A percentile compares a stretch with the other conserved stretches of the same genome.
Evolutionary conservation across 1,140 invertebrate species (phyloP).

Genomic region (Araneus ventricosus): DNA sequence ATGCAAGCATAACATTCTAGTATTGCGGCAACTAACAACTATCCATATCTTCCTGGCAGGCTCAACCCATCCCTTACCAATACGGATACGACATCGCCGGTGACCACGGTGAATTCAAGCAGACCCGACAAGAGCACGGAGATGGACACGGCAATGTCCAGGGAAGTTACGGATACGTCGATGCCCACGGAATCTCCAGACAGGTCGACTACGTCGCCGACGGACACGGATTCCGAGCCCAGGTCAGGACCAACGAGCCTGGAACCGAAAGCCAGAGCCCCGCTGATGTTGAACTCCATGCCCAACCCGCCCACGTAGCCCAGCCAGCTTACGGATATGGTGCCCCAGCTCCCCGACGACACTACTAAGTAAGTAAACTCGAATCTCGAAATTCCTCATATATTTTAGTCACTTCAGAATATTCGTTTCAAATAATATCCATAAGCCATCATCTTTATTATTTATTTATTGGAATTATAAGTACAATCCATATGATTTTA

Average conservation of each 20-base stretch:
- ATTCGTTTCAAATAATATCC: too few relatives aligned
- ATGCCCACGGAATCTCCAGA: constrained; percentile 74
- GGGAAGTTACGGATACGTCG: constrained; percentile 72
- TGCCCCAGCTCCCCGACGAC: constrained; percentile 1
- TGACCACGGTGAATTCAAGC: constrained; percentile 67
- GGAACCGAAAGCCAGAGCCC: constrained; percentile 75
- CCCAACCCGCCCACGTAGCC: constrained; percentile 45
- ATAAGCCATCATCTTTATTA: too few relatives aligned
- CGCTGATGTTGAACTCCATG: constrained; percentile 68
- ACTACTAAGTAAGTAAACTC: constrained; percentile 13
- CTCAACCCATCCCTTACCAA: constrained; percentile 74
- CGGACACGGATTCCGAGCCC: constrained; percentile 74
- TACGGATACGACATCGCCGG: constrained; percentile 73
- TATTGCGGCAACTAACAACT: background rate
- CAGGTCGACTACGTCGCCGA: constrained; percentile 76
- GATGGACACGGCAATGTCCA: constrained; percentile 74
- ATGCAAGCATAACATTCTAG: background rate
- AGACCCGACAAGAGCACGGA: constrained; percentile 63
- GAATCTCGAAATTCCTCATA: background rate
- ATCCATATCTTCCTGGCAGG: background rate
- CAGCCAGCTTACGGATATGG: constrained; percentile 1
- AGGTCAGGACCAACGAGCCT: constrained; percentile 76
- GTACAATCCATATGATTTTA: too few relatives aligned
- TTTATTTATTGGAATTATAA: too few relatives aligned
- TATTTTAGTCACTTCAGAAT: background rate